phyloP scores from a whole-genome alignment of 2,888 invertebrate species.

The Hirudinaria manillensis region DNA sequence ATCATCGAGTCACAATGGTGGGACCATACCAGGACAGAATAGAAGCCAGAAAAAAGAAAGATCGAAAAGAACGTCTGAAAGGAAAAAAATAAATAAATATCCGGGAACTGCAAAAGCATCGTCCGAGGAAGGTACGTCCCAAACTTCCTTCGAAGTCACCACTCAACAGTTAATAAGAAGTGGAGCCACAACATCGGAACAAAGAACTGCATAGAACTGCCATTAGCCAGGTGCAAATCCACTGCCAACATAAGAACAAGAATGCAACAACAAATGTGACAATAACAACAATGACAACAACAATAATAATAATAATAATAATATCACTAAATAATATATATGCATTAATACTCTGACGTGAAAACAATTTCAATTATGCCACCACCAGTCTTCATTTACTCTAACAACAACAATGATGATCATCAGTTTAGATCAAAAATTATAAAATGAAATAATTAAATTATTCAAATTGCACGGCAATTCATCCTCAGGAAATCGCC shows the following conservation, averaged over 20 bases:
- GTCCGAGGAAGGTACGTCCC: neutral
- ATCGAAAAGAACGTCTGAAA: neutral
- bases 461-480: neutral
- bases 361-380: no score
- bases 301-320: no score
- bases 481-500: neutral
- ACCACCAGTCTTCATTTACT: neutral
- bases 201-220: conserved; percentile 4
- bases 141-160: neutral
- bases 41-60: neutral
- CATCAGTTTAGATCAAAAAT: neutral
- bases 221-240: no score
- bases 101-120: neutral
- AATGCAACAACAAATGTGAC: no score
- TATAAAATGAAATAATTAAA: neutral
- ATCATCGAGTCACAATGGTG: neutral
- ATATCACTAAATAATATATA: no score
- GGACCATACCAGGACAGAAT: neutral
- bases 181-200: neutral
- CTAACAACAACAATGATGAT: neutral
- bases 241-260: no score
- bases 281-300: no score
- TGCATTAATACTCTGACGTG: no score
- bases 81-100: neutral
- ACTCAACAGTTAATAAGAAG: neutral